Conservation (phyloP, 2,113 vertebrate genomes). For the Pachycephala philippinensis region DNA sequence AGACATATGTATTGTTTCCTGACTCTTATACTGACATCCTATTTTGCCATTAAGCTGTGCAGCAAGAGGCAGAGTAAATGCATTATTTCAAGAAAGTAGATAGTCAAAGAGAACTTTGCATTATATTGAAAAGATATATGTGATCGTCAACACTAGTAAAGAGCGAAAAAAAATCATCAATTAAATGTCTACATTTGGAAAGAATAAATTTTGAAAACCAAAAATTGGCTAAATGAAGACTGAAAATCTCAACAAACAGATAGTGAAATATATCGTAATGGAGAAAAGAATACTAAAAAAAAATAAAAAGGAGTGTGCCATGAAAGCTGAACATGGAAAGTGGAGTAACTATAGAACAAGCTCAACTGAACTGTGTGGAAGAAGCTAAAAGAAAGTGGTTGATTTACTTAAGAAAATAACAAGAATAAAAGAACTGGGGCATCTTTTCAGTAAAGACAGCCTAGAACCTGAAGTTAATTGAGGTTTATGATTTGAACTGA, state of each 20-base stretch:
- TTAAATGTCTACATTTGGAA: background rate
- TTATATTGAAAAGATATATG: background rate
- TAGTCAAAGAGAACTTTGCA: background rate
- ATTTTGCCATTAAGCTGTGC: background rate
- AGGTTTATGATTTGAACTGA: background rate
- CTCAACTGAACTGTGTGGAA: background rate
- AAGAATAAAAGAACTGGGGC: background rate
- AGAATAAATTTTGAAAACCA: background rate
- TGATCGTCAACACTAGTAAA: background rate
- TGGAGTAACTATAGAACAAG: background rate
- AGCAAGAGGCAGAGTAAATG: background rate
- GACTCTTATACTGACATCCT: background rate
- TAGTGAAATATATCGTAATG: background rate
- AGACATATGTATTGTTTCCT: background rate
- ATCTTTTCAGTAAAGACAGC: background rate
- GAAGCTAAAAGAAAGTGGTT: background rate
- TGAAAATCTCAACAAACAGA: background rate
- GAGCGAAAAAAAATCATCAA: background rate
- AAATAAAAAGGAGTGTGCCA: fast-evolving
- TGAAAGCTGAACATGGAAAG: background rate
- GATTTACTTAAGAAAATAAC: background rate
- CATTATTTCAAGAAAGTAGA: background rate
- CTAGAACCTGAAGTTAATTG: background rate
- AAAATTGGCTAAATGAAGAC: background rate
- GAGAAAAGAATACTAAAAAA: background rate